Evolutionary conservation across 2,888 invertebrate species (phyloP), one percentile per base, ranked within the genome.

Genomic region (Eretmocerus hayati): DNA sequence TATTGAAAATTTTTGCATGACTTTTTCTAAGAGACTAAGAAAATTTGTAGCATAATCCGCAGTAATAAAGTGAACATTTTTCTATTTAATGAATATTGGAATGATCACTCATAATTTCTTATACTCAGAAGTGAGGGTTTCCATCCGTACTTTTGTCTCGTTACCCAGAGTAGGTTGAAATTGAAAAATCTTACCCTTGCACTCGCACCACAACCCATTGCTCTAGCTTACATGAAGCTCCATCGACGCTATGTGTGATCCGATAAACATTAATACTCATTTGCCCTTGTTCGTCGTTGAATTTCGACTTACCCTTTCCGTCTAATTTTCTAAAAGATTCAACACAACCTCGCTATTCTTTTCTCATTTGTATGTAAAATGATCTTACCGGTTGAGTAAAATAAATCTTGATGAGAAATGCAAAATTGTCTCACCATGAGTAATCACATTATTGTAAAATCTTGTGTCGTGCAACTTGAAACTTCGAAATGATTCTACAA

Each of bases 21-120:
- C 57, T 59, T 57, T 59, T 59, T 57, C 62, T 64, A 50, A 19
- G 18, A 32, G 18, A 35, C 32, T 11, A 36, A 48, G 45, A 48
- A 50, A 65, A 62, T 62, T 64, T 67, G 64, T 66, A 65, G 59
- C 58, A 59, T 56, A 59, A 60, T 62, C 61, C 51, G 46, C 55
- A 59, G 53, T 37, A 60, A 61, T 64, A 64, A 65, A 67, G 54
- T 62, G 58, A 62, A 64, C 56, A 58, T 56, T 60, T 61, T 64
- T 62, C 58, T 64, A 59, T 62, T 55, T 58, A 58, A 57, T 38
- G 11, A 38, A 37, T 15, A 30, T 39, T 30, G 46, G 42, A 45
- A n/a, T 32, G 42, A 47, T 36, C 52, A 33, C 49, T 56, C 47
- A 53, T 13, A 35, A 41, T 48, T 50, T 50, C 39, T 37, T 42